phyloP scores from a whole-genome alignment of 1,140 invertebrate species.

The Drosophila takahashii region DNA sequence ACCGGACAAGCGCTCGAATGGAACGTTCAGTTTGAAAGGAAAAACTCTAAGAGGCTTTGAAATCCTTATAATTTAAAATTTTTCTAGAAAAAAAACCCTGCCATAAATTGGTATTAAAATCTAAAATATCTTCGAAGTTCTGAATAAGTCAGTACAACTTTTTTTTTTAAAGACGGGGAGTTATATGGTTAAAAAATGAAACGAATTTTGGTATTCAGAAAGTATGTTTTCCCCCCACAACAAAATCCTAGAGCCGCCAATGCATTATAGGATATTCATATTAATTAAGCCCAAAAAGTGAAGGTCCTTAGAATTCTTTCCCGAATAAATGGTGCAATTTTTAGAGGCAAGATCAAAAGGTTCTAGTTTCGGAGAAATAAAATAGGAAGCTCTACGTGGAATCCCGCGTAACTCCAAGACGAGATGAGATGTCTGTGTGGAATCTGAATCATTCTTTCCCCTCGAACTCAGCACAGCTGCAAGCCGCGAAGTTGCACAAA shows the following conservation, averaged over 20 bases:
- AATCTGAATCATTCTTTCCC: not conserved
- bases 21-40: not conserved
- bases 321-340: not conserved
- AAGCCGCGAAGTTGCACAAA: slow-evolving; percentile 11
- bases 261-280: too few species aligned
- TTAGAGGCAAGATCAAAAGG: not conserved
- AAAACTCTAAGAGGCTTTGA: not conserved
- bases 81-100: not conserved
- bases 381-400: not conserved
- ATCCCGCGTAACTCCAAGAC: not conserved
- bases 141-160: too few species aligned
- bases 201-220: too few species aligned
- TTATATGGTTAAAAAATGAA: too few species aligned
- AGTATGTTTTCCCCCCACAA: too few species aligned
- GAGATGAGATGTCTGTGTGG: not conserved
- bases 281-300: too few species aligned
- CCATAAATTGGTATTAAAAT: not conserved
- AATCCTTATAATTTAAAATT: too few species aligned
- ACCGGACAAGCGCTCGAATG: not conserved
- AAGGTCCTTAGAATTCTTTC: too few species aligned
- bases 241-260: too few species aligned
- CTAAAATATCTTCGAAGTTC: not conserved
- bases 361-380: not conserved
- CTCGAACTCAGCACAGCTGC: slow-evolving; percentile 26
- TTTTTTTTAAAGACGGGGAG: too few species aligned